Percentiles rank a stretch among this genome's conserved stretches.
These are phyloP conservation scores for Uria lomvia DNA, from an alignment of 2,113 vertebrate genomes.

Conservation along the genomic window DNA sequence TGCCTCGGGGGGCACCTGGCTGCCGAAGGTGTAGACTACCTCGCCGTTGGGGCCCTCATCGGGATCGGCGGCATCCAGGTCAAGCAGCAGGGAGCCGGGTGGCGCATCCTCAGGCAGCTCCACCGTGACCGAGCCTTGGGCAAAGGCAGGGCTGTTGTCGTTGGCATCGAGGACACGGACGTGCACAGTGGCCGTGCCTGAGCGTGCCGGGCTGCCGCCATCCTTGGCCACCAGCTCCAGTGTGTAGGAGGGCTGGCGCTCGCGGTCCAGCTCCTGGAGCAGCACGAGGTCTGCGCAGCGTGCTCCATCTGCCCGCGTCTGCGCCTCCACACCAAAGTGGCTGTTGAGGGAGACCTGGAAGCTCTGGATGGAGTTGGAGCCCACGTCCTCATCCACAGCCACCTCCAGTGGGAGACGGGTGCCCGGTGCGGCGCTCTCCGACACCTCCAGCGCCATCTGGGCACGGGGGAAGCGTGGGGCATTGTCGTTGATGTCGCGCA, in stretches of 20 bases:
- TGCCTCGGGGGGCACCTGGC: conserved; percentile 85
- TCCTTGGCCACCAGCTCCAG: conserved; percentile 90
- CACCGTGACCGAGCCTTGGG: conserved; percentile 84
- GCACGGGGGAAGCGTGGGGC: conserved; percentile 86
- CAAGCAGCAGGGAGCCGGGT: conserved; percentile 81
- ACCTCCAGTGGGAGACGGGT: conserved; percentile 88
- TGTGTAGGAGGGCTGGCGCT: conserved; percentile 83
- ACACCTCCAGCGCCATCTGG: conserved; percentile 86
- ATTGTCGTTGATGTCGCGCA: conserved; percentile 93
- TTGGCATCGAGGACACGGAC: conserved; percentile 91
- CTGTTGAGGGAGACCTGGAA: conserved; percentile 90
- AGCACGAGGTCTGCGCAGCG: conserved; percentile 93
- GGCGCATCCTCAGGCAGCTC: conserved; percentile 87
- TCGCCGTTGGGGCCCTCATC: conserved; percentile 92
- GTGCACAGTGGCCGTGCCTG: conserved; percentile 83
- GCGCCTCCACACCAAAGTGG: conserved; percentile 90
- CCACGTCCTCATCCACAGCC: conserved; percentile 88
- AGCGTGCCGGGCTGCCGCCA: conserved; percentile 82
- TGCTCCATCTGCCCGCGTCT: conserved; percentile 89
- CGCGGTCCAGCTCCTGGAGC: conserved; percentile 90
- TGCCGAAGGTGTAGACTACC: conserved; percentile 86
- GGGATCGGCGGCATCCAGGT: conserved; percentile 84
- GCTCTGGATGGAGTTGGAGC: conserved; percentile 90
- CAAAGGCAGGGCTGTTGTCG: conserved; percentile 91
- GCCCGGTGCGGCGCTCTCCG: conserved; percentile 85